Evolutionary conservation across 2,797 vertebrate genomes (phyloP).

Genomic region (Scarus forsteni): DNA sequence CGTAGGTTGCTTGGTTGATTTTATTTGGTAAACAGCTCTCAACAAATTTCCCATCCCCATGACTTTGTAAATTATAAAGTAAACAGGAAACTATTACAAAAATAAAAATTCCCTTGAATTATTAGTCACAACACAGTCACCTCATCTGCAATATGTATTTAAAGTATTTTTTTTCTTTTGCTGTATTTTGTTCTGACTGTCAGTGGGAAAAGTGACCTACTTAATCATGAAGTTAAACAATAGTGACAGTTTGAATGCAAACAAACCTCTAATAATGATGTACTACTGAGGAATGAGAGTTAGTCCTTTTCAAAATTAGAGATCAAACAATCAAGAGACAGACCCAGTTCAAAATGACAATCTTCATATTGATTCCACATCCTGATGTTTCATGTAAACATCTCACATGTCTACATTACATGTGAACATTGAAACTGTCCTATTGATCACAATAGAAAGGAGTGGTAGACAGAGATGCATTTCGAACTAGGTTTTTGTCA

Average conservation of each 20-base stretch:
- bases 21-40: too few relatives aligned
- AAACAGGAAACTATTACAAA: not conserved
- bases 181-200: too few relatives aligned
- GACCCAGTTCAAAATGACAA: conserved; percentile 37
- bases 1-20: too few relatives aligned
- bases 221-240: conserved; percentile 36
- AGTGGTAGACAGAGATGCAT: not conserved
- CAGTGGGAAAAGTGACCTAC: conserved; percentile 27
- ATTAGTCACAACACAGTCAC: not conserved
- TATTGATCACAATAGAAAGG: not conserved
- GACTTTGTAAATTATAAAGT: too few relatives aligned
- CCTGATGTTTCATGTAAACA: not conserved
- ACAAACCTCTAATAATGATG: not conserved
- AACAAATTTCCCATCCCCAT: too few relatives aligned
- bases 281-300: conserved; percentile 4
- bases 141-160: not conserved
- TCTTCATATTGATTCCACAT: not conserved
- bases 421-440: not conserved
- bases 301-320: conserved; percentile 19
- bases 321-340: not conserved
- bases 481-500: conserved; percentile 26
- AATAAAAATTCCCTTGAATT: not conserved
- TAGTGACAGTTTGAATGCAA: not conserved
- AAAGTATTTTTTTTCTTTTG: too few relatives aligned
- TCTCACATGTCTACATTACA: too few relatives aligned